Base-by-base conservation (phyloP, 1,140 invertebrate genomes). In the Drosophila seguyi region DNA sequence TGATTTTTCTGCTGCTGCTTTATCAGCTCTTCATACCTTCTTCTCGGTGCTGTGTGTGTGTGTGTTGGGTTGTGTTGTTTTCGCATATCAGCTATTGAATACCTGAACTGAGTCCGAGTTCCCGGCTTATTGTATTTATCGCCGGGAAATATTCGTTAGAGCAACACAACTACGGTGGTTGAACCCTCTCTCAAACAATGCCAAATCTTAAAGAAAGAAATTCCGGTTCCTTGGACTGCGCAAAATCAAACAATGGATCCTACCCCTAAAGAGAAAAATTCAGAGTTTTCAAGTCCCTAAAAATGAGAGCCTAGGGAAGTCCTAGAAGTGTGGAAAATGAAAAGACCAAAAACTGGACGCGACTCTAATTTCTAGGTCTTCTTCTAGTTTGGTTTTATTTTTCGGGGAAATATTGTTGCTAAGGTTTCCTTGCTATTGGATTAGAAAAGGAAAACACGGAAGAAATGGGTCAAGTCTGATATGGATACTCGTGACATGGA, bases 21-120 rank as follows among this genome's bases (percentile, higher is more conserved):
- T 74, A 57, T 56, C 79, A 81, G 57, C 57, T 80, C 55, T 72
- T 59, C 22, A 18, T 45, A 34, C 27, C 53, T 60, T 53, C 48
- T 47, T 42, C 47, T 56, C 34, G 38, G 18, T 34, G 45, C 14
- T 44, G 31, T 68, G 31, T 71, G 31, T 42, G 34, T 44, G 34
- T 36, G 10, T 45, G 11, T 13, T 34, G 38, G 20, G 31, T 41
- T 50, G 27, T 50, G n/a, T n/a, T 55, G 39, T 57, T 72, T 79
- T 79, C 59, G 76, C 76, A 79, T 79, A 79, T 79, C 76, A 59
- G 42, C 59, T 72, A 73, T 79, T 60, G 55, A 58, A 68, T 72
- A 72, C 66, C 68, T 72, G 68, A 47, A 20, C 68, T 72, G 66
- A 34, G 20, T 48, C 36, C 36, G 66, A 41, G 53, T 48, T 69